Evolutionary conservation across 2,888 invertebrate species (phyloP), one percentile per base, ranked within the genome.

Genomic region (Bruchidius siliquastri): DNA sequence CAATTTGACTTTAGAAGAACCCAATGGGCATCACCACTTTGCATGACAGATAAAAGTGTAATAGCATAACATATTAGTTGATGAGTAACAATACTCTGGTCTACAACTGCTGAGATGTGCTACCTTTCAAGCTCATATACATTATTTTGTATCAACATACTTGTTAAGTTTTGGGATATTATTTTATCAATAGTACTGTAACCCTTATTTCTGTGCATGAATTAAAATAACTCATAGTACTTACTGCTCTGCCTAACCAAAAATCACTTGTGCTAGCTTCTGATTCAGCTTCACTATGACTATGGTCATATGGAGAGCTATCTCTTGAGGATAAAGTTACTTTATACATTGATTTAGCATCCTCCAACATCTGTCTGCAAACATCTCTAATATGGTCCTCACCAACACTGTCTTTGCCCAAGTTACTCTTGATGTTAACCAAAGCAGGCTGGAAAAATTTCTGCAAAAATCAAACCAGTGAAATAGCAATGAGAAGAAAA

Each of bases 371-470:
- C 76, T 93, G 92, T 75, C 92, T 88, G 83, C 94, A 94, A 18
- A 94, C 92, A 76, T 92, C 91, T 81, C 91, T 87, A 80, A 91
- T 90, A 86, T 93, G 92, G 83, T 94, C 93, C 84, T 94, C 93
- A 78, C 90, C 91, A 13, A 94, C 92, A 82, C 92, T 91, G 81
- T 92, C 92, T 82, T 91, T 91, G 3, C 94, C 94, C 82, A 93
- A 88, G 86, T 95, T 95, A 78, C 89, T 88, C 81, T 91, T 89
- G 79, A 95, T 93, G 83, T 94, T 95, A 78, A 91, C 91, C 67
- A 94, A 90, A 75, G 93, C 94, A 77, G 94, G 93, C 81, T 92
- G 92, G 87, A 95, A 94, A 86, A 92, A 94, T 88, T 91, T 92
- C 93, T 94, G 72, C 26, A 26, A 26, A 26, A 26, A 26, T 26